These are phyloP conservation scores for Caradrina kadenii DNA, from an alignment of 2,888 invertebrate species.

Conservation along the genomic window DNA sequence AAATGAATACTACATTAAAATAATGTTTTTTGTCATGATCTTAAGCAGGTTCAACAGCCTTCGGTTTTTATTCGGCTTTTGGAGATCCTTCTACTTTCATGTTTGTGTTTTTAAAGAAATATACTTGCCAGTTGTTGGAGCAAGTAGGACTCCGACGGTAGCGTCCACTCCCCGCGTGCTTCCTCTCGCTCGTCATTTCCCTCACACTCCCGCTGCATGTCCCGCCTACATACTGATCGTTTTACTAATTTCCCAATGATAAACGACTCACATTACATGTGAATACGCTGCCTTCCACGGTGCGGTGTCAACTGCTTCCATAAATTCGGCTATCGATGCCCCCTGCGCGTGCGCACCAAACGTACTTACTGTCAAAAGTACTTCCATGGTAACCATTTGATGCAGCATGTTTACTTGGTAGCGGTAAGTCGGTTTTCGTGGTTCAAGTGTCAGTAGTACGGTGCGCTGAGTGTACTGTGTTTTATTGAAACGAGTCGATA, in stretches of 20 bases:
- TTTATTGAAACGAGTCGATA: constrained; percentile 63
- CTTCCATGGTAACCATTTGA: not conserved
- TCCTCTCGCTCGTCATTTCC: not conserved
- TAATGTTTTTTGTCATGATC: constrained; percentile 11
- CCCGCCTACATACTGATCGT: constrained; percentile 38
- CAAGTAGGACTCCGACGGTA: no score
- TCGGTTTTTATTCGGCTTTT: not conserved
- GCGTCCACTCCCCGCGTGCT: not conserved
- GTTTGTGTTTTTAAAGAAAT: no score
- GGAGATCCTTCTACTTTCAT: not conserved
- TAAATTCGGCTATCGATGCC: constrained; percentile 59
- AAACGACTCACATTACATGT: constrained; percentile 38
- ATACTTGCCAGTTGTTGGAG: no score
- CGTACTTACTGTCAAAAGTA: constrained; percentile 13
- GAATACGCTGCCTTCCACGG: constrained; percentile 33
- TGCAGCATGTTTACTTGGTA: not conserved
- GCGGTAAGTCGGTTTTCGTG: not conserved
- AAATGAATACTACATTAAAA: constrained; percentile 43
- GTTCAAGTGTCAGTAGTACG: not conserved
- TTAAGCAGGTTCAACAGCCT: constrained; percentile 10
- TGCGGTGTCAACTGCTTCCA: constrained; percentile 51
- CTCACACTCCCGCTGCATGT: constrained; percentile 19
- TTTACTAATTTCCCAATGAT: constrained; percentile 57
- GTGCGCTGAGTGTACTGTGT: constrained; percentile 37
- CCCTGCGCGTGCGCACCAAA: constrained; percentile 63